Evolutionary conservation across 2,888 invertebrate genomes (phyloP).

Genomic region (Marronus borbonicus): DNA sequence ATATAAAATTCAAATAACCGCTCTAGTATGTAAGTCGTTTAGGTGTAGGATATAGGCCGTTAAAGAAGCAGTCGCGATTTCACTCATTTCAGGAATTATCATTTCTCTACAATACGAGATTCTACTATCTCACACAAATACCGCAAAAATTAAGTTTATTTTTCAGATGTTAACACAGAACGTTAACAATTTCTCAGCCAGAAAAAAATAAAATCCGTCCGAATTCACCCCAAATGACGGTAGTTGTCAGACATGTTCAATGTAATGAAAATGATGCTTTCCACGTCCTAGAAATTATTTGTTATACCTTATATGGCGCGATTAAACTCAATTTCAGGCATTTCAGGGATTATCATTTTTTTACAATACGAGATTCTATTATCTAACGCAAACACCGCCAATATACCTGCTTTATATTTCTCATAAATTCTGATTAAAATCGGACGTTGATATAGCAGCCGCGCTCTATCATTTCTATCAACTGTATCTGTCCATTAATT

Average conservation of each 20-base stretch:
- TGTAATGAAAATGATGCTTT: too few relatives aligned
- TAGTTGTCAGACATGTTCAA: too few relatives aligned
- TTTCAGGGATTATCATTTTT: constrained; percentile 15
- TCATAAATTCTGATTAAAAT: constrained; percentile 44
- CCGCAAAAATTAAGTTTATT: too few relatives aligned
- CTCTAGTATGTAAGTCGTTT: too few relatives aligned
- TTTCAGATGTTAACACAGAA: too few relatives aligned
- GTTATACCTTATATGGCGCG: not conserved
- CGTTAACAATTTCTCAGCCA: too few relatives aligned
- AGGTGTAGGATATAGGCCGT: too few relatives aligned
- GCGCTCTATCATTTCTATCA: not conserved
- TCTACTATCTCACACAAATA: constrained; percentile 35
- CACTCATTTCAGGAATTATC: not conserved
- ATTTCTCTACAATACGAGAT: constrained; percentile 14
- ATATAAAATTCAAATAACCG: too few relatives aligned
- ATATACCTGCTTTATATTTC: constrained; percentile 31
- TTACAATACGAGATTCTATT: constrained; percentile 25
- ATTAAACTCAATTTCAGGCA: not conserved
- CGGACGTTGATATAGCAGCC: not conserved
- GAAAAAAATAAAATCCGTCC: too few relatives aligned
- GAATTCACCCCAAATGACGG: too few relatives aligned
- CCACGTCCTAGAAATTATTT: too few relatives aligned
- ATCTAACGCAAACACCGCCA: constrained; percentile 40
- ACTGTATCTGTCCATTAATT: not conserved
- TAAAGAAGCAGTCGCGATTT: not conserved